Evolutionary conservation across 92 coral and sea anemone species (phyloP).

Genomic region (Phenganax marumi): DNA sequence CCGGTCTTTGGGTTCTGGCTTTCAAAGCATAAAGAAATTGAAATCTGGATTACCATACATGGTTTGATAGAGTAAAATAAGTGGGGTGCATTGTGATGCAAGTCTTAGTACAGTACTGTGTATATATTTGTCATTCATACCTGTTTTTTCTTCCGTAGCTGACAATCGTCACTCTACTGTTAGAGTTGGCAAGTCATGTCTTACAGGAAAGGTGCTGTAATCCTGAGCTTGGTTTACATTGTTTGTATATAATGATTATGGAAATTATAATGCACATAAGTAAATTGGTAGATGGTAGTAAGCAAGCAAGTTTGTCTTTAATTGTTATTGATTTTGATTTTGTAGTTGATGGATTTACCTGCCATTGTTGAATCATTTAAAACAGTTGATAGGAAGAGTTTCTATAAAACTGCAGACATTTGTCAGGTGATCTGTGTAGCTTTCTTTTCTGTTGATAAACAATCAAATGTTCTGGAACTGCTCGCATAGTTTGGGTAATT

Average conservation of each 20-base stretch:
- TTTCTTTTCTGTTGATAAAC: background rate
- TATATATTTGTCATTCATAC: background rate
- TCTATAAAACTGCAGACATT: constrained; percentile 95
- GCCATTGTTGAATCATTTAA: constrained; percentile 82
- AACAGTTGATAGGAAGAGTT: constrained; percentile 88
- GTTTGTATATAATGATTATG: background rate
- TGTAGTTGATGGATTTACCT: constrained; percentile 88
- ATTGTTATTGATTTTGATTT: background rate
- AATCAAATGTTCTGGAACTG: no score
- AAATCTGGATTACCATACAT: no score
- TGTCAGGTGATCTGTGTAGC: constrained; percentile 68
- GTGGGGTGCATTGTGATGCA: no score
- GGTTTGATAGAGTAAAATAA: no score
- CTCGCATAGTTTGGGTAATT: no score
- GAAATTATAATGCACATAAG: background rate
- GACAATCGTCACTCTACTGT: constrained; percentile 97
- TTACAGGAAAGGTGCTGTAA: constrained; percentile 80
- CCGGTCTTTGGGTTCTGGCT: no score
- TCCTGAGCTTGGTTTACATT: background rate
- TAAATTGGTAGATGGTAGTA: background rate
- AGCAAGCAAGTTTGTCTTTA: background rate
- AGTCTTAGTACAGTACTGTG: no score
- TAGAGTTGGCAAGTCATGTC: constrained; percentile 78
- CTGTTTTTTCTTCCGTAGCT: constrained; percentile 49
- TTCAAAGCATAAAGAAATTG: no score